These are phyloP conservation scores for Cenopis cana DNA, from an alignment of 2,888 invertebrate species.

Conservation along the genomic window DNA sequence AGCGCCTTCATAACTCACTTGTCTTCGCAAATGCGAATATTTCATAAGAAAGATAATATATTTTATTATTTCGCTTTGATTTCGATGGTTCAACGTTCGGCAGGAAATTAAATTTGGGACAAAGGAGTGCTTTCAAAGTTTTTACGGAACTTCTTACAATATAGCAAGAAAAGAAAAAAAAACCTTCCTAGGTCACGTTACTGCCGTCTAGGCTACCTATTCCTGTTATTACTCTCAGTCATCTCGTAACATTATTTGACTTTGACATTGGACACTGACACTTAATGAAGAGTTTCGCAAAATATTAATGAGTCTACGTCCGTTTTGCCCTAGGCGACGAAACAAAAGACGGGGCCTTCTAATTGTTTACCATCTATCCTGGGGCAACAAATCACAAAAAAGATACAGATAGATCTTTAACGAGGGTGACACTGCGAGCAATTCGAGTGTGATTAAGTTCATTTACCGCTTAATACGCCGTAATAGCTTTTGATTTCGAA, in stretches of 20 bases:
- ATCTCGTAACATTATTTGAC: no score
- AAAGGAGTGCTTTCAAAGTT: background rate
- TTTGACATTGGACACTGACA: background rate
- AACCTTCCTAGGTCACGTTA: no score
- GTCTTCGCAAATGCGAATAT: constrained; percentile 10
- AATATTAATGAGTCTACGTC: background rate
- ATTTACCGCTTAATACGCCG: background rate
- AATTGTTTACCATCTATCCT: background rate
- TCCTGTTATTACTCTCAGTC: no score
- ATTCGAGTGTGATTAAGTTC: background rate
- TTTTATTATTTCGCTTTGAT: constrained; percentile 20
- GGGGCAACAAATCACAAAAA: background rate
- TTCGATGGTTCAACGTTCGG: background rate
- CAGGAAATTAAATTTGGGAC: constrained; percentile 10
- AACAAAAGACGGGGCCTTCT: background rate
- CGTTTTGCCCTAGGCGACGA: background rate
- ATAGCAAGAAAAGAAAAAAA: no score
- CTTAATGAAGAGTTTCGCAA: background rate
- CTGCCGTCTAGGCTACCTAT: no score
- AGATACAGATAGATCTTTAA: background rate
- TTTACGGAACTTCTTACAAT: background rate
- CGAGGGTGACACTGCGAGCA: background rate
- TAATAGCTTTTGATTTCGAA: no score
- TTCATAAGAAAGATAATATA: constrained; percentile 1
- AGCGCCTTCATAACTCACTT: constrained; percentile 10